phyloP scores from a whole-genome alignment of 2,113 vertebrate genomes.

The Thermophis baileyi region DNA sequence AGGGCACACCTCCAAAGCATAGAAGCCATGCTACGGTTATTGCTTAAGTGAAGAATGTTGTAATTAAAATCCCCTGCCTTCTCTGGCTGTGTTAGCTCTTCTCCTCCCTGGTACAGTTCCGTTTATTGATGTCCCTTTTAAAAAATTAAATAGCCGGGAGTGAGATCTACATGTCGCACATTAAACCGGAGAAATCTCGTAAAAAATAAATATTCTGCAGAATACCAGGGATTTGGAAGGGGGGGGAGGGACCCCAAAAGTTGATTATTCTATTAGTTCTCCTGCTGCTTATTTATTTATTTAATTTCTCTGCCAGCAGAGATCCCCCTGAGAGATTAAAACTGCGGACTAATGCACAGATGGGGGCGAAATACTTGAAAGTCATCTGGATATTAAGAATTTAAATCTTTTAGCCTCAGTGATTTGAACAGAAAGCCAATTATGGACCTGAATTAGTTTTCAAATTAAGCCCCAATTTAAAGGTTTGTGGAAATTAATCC shows the following conservation, averaged over 20 bases:
- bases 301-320: slow-evolving; percentile 62
- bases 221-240: slow-evolving; percentile 5
- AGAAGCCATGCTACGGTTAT: neutral
- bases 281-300: slow-evolving; percentile 65
- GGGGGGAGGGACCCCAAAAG: slow-evolving; percentile 13
- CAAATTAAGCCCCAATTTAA: slow-evolving; percentile 95
- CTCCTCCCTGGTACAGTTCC: slow-evolving; percentile 32
- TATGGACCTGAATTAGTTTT: slow-evolving; percentile 97
- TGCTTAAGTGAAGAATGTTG: slow-evolving; percentile 40
- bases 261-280: slow-evolving; percentile 59
- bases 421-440: slow-evolving; percentile 96
- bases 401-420: slow-evolving; percentile 90
- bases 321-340: slow-evolving; percentile 69
- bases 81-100: slow-evolving; percentile 17
- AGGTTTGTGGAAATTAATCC: slow-evolving; percentile 86
- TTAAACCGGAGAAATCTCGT: slow-evolving; percentile 58
- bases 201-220: slow-evolving; percentile 55
- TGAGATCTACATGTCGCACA: slow-evolving; percentile 60
- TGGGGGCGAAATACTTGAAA: slow-evolving; percentile 75
- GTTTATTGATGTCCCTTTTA: slow-evolving; percentile 49
- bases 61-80: slow-evolving; percentile 39
- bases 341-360: slow-evolving; percentile 68
- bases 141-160: slow-evolving; percentile 66
- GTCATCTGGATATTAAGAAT: slow-evolving; percentile 89
- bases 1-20: slow-evolving; percentile 8